Conservation (phyloP, 2,888 invertebrate genomes). For the Fragum sueziense region DNA sequence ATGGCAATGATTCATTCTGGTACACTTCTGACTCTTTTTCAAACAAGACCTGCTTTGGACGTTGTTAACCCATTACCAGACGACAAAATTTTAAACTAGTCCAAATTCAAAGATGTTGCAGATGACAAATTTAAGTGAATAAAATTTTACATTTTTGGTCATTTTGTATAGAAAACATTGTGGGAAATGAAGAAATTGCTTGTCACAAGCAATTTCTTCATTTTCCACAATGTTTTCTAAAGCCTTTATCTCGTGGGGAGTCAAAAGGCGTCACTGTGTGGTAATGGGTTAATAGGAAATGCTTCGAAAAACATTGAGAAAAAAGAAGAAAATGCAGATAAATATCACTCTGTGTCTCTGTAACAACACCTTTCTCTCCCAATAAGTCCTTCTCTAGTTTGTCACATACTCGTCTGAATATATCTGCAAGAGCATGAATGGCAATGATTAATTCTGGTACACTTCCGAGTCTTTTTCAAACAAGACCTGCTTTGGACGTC, state of each 20-base stretch:
- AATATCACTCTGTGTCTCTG: constrained; percentile 95
- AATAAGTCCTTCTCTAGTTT: constrained; percentile 96
- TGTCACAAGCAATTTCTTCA: no score
- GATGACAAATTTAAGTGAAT: no score
- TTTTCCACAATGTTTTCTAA: no score
- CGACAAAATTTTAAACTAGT: no score
- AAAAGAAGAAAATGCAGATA: background rate
- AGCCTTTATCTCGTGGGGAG: no score
- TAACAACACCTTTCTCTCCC: constrained; percentile 89
- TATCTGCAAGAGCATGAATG: constrained; percentile 85
- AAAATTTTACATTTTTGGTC: no score
- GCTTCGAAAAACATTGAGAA: background rate
- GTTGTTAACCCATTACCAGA: no score
- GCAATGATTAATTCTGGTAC: background rate
- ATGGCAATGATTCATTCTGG: background rate
- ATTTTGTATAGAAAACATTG: no score
- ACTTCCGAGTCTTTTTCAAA: background rate
- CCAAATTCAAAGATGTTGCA: no score
- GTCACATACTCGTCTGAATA: constrained; percentile 91
- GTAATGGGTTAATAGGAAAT: no score
- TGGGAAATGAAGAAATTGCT: no score
- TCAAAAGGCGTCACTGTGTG: no score
- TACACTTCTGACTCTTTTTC: background rate
- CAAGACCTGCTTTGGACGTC: background rate
- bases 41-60: background rate